Evolutionary conservation across 92 coral and sea anemone genomes (phyloP).

Genomic region (Palythoa grandiflora): DNA sequence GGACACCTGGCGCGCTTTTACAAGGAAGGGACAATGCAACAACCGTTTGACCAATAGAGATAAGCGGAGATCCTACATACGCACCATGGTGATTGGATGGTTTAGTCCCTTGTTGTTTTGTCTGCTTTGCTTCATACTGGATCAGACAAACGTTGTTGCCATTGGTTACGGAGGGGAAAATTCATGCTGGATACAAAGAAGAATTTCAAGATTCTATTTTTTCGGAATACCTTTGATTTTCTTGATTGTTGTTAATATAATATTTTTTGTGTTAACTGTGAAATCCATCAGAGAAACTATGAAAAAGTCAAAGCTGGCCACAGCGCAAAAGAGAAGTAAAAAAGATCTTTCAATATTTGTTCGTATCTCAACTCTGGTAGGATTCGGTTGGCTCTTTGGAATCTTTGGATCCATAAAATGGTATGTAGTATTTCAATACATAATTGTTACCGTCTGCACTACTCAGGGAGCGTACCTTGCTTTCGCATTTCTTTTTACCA

Average conservation of each 20-base stretch:
- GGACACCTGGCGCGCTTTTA: constrained; percentile 74
- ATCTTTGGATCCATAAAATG: constrained; percentile 54
- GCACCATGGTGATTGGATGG: constrained; percentile 71
- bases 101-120: constrained; percentile 64
- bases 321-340: constrained; percentile 40
- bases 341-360: constrained; percentile 58
- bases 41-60: constrained; percentile 34
- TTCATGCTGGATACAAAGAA: constrained; percentile 71
- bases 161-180: constrained; percentile 71
- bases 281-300: constrained; percentile 67
- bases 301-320: constrained; percentile 57
- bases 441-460: constrained; percentile 53
- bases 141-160: constrained; percentile 56
- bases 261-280: constrained; percentile 64
- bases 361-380: constrained; percentile 69
- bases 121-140: constrained; percentile 59
- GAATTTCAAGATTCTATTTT: constrained; percentile 47
- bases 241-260: constrained; percentile 48
- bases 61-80: constrained; percentile 57
- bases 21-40: constrained; percentile 44
- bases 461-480: constrained; percentile 71
- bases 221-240: constrained; percentile 64
- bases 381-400: constrained; percentile 70
- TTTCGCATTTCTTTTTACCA: constrained; percentile 58
- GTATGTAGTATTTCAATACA: constrained; percentile 47